phyloP scores from a whole-genome alignment of 2,797 vertebrate species.

The Botia almorhae region DNA sequence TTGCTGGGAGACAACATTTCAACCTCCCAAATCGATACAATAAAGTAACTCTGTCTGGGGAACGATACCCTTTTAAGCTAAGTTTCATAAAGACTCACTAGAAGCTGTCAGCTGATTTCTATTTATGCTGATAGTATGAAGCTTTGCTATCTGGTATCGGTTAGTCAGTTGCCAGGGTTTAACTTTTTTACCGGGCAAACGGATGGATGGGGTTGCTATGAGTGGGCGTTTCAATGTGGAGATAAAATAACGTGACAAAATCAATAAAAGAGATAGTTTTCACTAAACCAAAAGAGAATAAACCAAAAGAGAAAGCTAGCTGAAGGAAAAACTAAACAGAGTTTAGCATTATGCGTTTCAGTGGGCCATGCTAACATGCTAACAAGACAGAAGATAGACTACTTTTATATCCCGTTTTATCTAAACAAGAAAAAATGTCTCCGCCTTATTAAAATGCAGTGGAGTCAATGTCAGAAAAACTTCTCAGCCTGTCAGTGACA shows the following conservation, averaged over 20 bases:
- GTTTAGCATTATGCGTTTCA: not conserved
- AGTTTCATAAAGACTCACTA: slow-evolving; percentile 56
- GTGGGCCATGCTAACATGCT: not conserved
- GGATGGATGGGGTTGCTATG: slow-evolving; percentile 18
- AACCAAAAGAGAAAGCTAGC: not conserved
- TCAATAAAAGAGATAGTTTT: slow-evolving; percentile 37
- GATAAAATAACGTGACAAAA: slow-evolving; percentile 45
- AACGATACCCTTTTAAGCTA: slow-evolving; percentile 48
- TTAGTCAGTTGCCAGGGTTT: slow-evolving; percentile 19
- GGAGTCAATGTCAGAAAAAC: slow-evolving; percentile 39
- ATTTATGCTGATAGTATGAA: slow-evolving; percentile 30
- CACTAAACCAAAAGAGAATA: slow-evolving; percentile 39
- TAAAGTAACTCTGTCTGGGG: slow-evolving; percentile 52
- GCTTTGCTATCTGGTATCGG: slow-evolving; percentile 32
- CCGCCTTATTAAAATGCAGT: slow-evolving; percentile 20
- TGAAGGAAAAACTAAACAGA: not conserved
- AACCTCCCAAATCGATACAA: slow-evolving; percentile 58
- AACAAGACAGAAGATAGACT: slow-evolving; percentile 21
- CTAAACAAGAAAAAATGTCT: slow-evolving; percentile 42
- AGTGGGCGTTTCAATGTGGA: slow-evolving; percentile 42
- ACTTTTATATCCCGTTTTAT: slow-evolving; percentile 27
- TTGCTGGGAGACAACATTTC: slow-evolving; percentile 56
- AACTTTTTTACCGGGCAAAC: slow-evolving; percentile 24
- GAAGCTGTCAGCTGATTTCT: slow-evolving; percentile 24
- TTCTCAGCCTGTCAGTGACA: not conserved